Base-by-base conservation (phyloP, 2,797 vertebrate species). In the Cossypha niveicapilla region DNA sequence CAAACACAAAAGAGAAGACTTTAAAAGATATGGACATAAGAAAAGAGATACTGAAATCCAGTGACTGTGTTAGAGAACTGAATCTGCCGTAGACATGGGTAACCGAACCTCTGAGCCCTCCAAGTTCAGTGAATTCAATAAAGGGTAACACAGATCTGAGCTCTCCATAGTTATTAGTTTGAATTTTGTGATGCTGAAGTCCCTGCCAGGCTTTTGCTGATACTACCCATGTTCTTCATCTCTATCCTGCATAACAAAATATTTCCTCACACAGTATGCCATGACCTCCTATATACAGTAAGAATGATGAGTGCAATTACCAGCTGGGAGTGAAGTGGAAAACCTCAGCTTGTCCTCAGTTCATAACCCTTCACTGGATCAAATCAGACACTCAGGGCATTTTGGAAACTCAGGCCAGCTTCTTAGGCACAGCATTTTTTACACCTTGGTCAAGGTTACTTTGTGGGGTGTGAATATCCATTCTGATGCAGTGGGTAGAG, bases 271-370 rank as follows among this genome's bases (percentile, higher is more conserved):
- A 2, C 44, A 45, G 77, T 27, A 7, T 48, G 53, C 74, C 11
- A 1, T 39, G 58, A 23, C 60, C 70, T 93, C 76, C 58, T 84
- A 5, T 37, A 12, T 12, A 28, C 22, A 54, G 11, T 73, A 86
- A 82, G 79, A 92, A 76, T 73, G 81, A 94, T 81, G 86, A 94
- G 66, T 79, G 78, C 71, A 88, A 47, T 94, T 93, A 85, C 68
- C 77, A 86, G 48, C 74, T 93, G 80, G 56, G 76, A 88, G 71
- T 10, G 2, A 90, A 77, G 77, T 88, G 88, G 76, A 73, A 94
- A 92, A 60, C n/a, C n/a, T 86, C 70, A 88, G 67, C 56, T 93
- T 95, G 63, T 81, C 41, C 60, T 94, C 56, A 34, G 72, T 81
- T 94, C 86, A 79, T 67, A 90, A 45, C 53, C 71, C 67, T 85